Percentiles rank a stretch among this genome's conserved stretches.
Conservation (phyloP, 2,113 vertebrate species). For the Cyanoderma ruficeps region DNA sequence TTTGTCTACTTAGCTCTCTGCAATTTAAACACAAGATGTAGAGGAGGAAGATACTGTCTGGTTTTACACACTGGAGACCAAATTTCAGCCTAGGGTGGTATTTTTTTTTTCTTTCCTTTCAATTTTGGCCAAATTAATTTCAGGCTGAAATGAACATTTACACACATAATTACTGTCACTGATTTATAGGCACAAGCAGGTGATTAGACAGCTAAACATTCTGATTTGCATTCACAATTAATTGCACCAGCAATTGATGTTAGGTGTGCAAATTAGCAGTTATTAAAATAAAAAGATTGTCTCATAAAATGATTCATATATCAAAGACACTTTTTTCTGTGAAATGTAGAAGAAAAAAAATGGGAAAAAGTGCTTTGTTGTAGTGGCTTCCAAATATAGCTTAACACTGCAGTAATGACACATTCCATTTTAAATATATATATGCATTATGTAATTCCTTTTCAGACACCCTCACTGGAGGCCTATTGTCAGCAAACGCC, state of each 20-base stretch:
- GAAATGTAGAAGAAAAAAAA: background rate
- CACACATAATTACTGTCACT: slow-evolving; percentile 42
- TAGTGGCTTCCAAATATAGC: slow-evolving; percentile 41
- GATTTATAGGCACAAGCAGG: slow-evolving; percentile 44
- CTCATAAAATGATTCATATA: slow-evolving; percentile 30
- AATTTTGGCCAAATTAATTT: slow-evolving; percentile 48
- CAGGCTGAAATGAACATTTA: slow-evolving; percentile 40
- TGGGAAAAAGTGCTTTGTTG: background rate
- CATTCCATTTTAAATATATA: slow-evolving; percentile 11
- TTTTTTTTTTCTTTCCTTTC: slow-evolving; percentile 22
- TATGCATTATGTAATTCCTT: slow-evolving; percentile 30
- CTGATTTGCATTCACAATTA: slow-evolving; percentile 49
- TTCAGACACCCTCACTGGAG: background rate
- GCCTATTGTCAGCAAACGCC: background rate
- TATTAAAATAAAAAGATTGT: slow-evolving; percentile 40
- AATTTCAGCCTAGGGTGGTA: background rate
- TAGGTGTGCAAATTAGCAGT: slow-evolving; percentile 53
- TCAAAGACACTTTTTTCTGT: background rate
- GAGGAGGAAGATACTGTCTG: slow-evolving; percentile 26
- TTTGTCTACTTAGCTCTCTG: slow-evolving; percentile 42
- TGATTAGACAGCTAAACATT: slow-evolving; percentile 43
- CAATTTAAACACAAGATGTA: background rate
- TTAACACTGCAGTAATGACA: slow-evolving; percentile 49
- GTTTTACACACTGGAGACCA: background rate
- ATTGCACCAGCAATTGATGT: slow-evolving; percentile 12